Evolutionary conservation across 2,113 vertebrate species (phyloP), one percentile per base, ranked within the genome.

Genomic region (Anoura caudifer): DNA sequence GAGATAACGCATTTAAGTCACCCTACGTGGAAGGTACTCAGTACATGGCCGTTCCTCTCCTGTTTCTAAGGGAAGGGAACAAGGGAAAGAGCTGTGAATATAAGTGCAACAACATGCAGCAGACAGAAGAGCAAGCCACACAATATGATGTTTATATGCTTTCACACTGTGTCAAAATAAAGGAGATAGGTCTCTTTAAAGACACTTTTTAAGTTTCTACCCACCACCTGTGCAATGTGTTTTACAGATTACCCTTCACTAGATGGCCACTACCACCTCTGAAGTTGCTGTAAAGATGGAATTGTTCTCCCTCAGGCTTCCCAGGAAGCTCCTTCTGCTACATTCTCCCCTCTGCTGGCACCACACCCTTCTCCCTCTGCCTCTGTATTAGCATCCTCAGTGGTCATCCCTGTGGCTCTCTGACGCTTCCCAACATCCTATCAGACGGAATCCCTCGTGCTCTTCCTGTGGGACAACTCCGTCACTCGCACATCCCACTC

Each of bases 281-380:
- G 26, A 5, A 16, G n/a, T 0, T 5, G 11, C 4, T 12, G 9
- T 47, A 17, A 61, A 43, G 76, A 52, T 3, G 3, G 22, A 4
- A 26, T 1, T 41, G 43, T 24, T 31, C 73, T 54, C 54, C 45
- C 31, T 4, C 54, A 38, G 63, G 45, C n/a, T 45, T 20, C 65
- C 28, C 38, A 61, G 63, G 43, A n/a, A 75, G 56, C 81, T 16
- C 69, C 54, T 59, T 13, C 61, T 41, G 31, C 69, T 17, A 9
- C 41, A 38, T 0, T 0, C 7, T 43, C 15, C 50, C 31, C 2
- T 2, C n/a, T 56, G 11, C 0, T 10, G 54, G 36, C 24, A n/a
- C 41, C n/a, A 50, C 3, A 3, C 50, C 56, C 10, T 24, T 19
- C 38, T 19, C 81, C 54, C 26, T 38, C 14, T n/a, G n/a, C 14